Evolutionary conservation across 1,140 invertebrate genomes (phyloP), one percentile per base, ranked within the genome.

Genomic region (Drosophila funebris): DNA sequence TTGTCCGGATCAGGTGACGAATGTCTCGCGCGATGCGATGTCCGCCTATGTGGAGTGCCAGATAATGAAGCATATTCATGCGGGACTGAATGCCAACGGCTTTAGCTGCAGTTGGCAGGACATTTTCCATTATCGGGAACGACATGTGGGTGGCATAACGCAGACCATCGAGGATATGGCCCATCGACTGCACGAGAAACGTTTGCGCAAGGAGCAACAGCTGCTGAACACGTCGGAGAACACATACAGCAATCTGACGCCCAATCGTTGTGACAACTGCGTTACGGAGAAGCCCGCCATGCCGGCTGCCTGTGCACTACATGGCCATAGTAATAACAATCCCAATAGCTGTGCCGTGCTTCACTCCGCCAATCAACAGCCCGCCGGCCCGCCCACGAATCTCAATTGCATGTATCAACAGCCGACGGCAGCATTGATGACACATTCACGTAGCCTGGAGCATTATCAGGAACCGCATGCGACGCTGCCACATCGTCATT

Each of bases 41-140:
- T 94, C 97, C n/a, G 97, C 97, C 16, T 96, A 96, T 92, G 96
- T 96, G 36, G 97, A 98, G 92, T 97, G 96, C 88, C 95, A 97
- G 93, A 94, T 95, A 78, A 93, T 95, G 91, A 93, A 93, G 13
- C 92, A 94, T 73, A 94, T 94, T 39, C 93, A 93, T 60, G 69
- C 76, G 1, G 85, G 79, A 1, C 48, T 92, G 0, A 57, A 56
- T 4, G 64, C 79, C 4, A 67, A 70, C 4, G 84, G 82, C 24
- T 74, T 89, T 3, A 78, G n/a, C 22, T 90, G 94, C 56, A 93
- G 93, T 1, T 96, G 95, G 94, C 75, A 93, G 16, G 95, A 96
- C 62, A 93, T 96, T 5, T 90, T 95, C 53, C 92, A 94, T 43
- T 94, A 95, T 89, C 93, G 96, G 1, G 94, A 95, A 75, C 93